phyloP scores from a whole-genome alignment of 2,113 vertebrate species.

The Tupaia tana region DNA sequence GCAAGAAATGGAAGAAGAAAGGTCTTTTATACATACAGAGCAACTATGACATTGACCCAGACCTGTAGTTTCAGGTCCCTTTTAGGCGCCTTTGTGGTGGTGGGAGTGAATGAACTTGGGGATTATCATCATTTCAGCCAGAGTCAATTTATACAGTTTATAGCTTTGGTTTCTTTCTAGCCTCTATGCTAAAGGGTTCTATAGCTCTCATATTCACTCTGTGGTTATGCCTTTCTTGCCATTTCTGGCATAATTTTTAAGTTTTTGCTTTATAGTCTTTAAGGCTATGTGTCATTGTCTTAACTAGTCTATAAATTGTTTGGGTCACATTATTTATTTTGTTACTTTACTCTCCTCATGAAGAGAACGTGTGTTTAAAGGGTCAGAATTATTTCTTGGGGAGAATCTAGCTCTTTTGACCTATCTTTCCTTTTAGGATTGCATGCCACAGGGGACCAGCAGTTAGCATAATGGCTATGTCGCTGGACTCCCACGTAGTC shows the following conservation, averaged over 20 bases:
- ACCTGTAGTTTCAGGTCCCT: background rate
- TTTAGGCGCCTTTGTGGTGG: background rate
- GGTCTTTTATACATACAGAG: background rate
- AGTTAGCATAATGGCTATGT: too few relatives aligned
- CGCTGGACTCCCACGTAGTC: too few relatives aligned
- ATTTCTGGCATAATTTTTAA: background rate
- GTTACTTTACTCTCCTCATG: background rate
- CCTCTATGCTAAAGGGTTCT: background rate
- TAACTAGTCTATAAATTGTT: background rate
- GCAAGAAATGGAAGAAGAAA: background rate
- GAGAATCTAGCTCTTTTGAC: background rate
- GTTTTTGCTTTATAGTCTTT: background rate
- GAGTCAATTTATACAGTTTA: background rate
- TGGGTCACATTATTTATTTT: background rate
- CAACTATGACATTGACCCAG: background rate
- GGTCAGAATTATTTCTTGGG: background rate
- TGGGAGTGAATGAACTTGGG: background rate
- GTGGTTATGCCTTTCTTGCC: background rate
- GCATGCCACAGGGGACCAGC: background rate
- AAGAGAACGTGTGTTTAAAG: background rate
- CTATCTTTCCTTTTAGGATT: background rate
- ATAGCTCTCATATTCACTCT: background rate
- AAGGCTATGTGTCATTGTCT: background rate
- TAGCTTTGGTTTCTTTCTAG: background rate
- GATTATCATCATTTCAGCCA: background rate